Evolutionary conservation across 2,113 vertebrate genomes (phyloP).

Genomic region (Mionectes macconnelli): DNA sequence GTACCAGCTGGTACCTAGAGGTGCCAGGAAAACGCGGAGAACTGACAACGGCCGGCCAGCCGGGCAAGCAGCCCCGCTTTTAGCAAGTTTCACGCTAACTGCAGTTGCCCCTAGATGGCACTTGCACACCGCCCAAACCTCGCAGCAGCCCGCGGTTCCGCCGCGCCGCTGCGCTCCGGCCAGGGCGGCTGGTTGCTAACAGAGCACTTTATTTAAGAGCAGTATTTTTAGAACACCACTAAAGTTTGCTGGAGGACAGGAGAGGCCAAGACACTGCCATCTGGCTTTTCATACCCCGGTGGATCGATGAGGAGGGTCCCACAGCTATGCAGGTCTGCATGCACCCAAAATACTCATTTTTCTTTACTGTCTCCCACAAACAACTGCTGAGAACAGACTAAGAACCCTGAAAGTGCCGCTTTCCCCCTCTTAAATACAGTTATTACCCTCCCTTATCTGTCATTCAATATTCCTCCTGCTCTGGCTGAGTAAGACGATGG

Average conservation of each 20-base stretch:
- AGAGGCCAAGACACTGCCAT: background rate
- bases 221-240: background rate
- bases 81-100: fast-evolving
- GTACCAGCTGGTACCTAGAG: too few species aligned
- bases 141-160: fast-evolving
- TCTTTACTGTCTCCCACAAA: background rate
- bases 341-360: fast-evolving
- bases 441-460: background rate
- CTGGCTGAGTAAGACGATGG: background rate
- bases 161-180: fast-evolving
- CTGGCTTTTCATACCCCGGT: background rate
- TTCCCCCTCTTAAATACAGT: background rate
- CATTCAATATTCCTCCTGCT: background rate
- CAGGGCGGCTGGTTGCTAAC: background rate
- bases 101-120: slow-evolving; percentile 9
- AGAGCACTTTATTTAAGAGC: fast-evolving
- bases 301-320: background rate
- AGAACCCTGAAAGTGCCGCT: background rate
- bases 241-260: background rate
- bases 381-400: background rate
- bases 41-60: fast-evolving
- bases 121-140: background rate
- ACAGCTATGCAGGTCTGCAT: fast-evolving
- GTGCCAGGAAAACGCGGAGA: background rate
- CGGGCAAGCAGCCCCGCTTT: fast-evolving